Evolutionary conservation across 2,113 vertebrate genomes (phyloP), one percentile per base, ranked within the genome.

Genomic region (Columba livia): DNA sequence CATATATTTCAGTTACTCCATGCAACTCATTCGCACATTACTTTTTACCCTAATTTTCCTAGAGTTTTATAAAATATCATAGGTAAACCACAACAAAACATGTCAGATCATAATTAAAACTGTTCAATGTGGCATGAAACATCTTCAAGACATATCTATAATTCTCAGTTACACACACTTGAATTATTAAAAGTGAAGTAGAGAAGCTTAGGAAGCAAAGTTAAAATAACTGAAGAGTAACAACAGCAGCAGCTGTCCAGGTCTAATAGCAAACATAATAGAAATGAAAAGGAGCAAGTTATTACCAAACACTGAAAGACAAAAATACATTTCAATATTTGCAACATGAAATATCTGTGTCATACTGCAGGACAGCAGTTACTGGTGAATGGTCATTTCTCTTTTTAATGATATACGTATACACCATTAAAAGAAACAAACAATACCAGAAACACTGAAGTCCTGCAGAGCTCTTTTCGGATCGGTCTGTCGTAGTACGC

Each of bases 391-490:
- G 17, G 5, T 50, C n/a, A 23, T 65, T 89, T 54, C 40, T 72
- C 26, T 62, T 80, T 75, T 54, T 71, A 85, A 56, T 12, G 10
- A n/a, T 21, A 66, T 85, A 65, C 8, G 28, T n/a, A 34, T 11
- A 61, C 24, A 32, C 12, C 24, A 38, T 50, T n/a, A 40, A 54
- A 85, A 61, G 42, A 77, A 91, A 61, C 12, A 74, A 42, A 47
- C 62, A 88, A 48, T 98, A 98, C 98, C 98, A 96, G 98, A 98
- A 89, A 97, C 85, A 40, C 98, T 98, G 69, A 98, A 98, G 94
- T 99, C 98, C 85, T 97, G 96, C 24, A 98, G 74, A 5, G 98
- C 98, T 93, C 65, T 96, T 34, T 96, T 74, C 44, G 97, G 97
- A 71, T 96, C 94, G 69, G 58, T 82, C 69, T 97, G 97, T 65